Evolutionary conservation across 2,113 vertebrate species (phyloP), one percentile per base, ranked within the genome.

Genomic region (Madoqua kirkii): DNA sequence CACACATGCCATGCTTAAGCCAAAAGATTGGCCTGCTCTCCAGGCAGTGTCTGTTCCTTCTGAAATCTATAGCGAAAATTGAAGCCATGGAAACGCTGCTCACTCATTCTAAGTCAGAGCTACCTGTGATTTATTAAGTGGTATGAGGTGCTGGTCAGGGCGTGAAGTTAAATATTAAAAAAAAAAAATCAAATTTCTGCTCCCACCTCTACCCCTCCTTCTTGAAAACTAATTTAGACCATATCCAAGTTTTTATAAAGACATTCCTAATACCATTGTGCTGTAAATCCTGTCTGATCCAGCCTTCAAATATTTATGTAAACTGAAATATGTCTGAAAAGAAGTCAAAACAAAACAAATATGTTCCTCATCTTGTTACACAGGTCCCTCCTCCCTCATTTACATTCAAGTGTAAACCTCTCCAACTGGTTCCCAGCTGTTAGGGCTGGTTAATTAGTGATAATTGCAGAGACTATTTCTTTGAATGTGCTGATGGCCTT

Each of bases 241-340:
- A 81, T 98, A 99, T 97, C 95, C 98, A 82, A 97, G 96, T 97
- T 98, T 98, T 98, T 95, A 97, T 97, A 98, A 96, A 98, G 95
- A 95, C 98, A 98, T 98, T 98, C 98, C 97, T 98, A 95, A 86
- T 97, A 90, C 98, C 94, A 98, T 98, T 99, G 98, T 98, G 90
- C 97, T 98, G 79, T 95, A 99, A 99, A 99, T 99, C 98, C 98
- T 98, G 98, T 98, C 98, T 99, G 98, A 99, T 98, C 98, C 97
- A 96, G 97, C 98, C 97, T 98, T 98, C 98, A 98, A 98, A 98
- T 98, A 98, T 98, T 98, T 98, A 98, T 98, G 98, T 98, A 98
- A 98, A 99, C 98, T 98, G 97, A 98, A 98, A 99, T 98, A 98
- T 97, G 97, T 98, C 98, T 99, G 98, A 98, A 98, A 98, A 98